These are phyloP conservation scores for Zaprionus capensis DNA, from an alignment of 1,140 invertebrate genomes.

Conservation along the genomic window DNA sequence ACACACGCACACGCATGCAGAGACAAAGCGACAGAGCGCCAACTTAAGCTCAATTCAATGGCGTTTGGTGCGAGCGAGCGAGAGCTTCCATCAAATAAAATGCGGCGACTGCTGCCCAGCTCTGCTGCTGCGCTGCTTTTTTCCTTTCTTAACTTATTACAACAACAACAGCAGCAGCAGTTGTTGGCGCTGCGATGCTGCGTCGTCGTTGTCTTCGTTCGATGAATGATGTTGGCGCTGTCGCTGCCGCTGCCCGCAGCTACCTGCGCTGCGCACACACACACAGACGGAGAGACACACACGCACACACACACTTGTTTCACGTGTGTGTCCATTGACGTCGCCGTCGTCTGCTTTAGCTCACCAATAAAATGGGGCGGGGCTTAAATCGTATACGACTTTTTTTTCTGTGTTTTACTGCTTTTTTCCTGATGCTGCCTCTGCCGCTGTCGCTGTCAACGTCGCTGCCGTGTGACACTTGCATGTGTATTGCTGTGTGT, in stretches of 20 bases:
- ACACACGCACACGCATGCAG: slow-evolving; percentile 27
- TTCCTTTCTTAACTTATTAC: slow-evolving; percentile 65
- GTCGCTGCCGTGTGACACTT: slow-evolving; percentile 68
- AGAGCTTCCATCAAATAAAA: slow-evolving; percentile 62
- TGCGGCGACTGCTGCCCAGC: slow-evolving; percentile 39
- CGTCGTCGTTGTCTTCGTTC: slow-evolving; percentile 55
- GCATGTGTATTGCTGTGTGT: slow-evolving; percentile 34
- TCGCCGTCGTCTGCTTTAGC: slow-evolving; percentile 65
- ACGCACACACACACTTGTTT: slow-evolving; percentile 37
- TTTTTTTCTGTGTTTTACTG: slow-evolving; percentile 38
- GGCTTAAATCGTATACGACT: slow-evolving; percentile 69
- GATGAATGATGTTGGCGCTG: slow-evolving; percentile 72
- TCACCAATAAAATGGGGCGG: slow-evolving; percentile 84
- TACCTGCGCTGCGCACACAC: slow-evolving; percentile 55
- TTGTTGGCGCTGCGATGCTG: slow-evolving; percentile 56
- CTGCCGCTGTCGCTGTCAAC: slow-evolving; percentile 22
- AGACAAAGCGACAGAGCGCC: slow-evolving; percentile 43
- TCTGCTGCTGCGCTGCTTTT: slow-evolving; percentile 26
- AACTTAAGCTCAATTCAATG: slow-evolving; percentile 74
- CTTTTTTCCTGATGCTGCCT: slow-evolving; percentile 43
- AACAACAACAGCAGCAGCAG: slow-evolving; percentile 51
- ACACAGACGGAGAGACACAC: slow-evolving; percentile 33
- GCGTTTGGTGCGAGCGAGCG: slow-evolving; percentile 75
- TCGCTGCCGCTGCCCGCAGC: slow-evolving; percentile 47
- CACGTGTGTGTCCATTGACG: slow-evolving; percentile 74